Percentiles rank a stretch among this genome's conserved stretches.
These are phyloP conservation scores for Staurois parvus DNA, from an alignment of 2,797 vertebrate species.

Conservation along the genomic window DNA sequence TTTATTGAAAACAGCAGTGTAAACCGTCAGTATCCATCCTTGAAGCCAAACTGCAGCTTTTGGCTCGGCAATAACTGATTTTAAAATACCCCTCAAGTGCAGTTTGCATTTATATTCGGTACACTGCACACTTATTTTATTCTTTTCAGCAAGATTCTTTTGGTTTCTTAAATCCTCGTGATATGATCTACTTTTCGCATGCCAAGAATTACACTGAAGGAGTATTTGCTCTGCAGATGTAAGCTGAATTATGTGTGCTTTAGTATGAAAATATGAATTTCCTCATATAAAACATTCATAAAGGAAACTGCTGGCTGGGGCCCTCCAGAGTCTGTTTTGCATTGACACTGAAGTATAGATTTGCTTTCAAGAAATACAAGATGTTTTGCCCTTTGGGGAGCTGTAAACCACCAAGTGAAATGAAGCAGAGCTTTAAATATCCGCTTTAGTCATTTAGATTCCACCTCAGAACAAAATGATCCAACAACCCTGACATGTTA, in stretches of 20 bases:
- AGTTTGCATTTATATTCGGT: constrained; percentile 6
- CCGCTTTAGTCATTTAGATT: constrained; percentile 1
- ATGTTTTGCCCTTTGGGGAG: constrained; percentile 10
- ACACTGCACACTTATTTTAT: neutral
- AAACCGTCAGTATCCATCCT: neutral
- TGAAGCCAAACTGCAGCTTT: constrained; percentile 9
- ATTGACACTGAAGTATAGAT: constrained; percentile 34
- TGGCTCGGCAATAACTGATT: constrained; percentile 18
- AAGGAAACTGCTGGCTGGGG: constrained; percentile 31
- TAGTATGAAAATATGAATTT: constrained; percentile 40
- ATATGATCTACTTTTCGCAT: constrained; percentile 16
- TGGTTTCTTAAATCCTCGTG: constrained; percentile 23
- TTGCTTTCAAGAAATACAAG: constrained; percentile 38
- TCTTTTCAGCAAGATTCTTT: constrained; percentile 26
- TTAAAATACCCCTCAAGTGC: neutral
- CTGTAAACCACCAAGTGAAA: neutral
- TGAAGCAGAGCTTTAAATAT: constrained; percentile 6
- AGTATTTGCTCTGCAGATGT: constrained; percentile 37
- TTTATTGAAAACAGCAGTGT: neutral
- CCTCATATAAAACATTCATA: constrained; percentile 46
- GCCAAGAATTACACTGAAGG: constrained; percentile 45
- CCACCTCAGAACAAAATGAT: constrained; percentile 11
- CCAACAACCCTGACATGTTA: neutral
- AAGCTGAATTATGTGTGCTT: constrained; percentile 33
- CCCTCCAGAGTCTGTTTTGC: constrained; percentile 32